Conservation (phyloP, 2,888 invertebrate species). For the Chaetoderma sp. region DNA sequence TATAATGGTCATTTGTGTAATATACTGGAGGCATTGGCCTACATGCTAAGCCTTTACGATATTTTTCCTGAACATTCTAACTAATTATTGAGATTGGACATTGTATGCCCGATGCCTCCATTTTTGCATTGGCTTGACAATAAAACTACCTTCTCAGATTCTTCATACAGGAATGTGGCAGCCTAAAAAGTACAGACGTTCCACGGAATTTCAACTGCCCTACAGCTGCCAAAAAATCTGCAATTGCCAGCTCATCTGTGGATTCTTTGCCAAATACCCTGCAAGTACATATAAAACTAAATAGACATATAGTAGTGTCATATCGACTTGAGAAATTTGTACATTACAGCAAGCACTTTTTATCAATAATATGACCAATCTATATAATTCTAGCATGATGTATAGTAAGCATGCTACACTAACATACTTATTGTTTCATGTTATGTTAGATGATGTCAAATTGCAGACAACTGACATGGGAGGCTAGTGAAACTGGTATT, state of each 20-base stretch:
- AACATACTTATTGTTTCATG: too few relatives aligned
- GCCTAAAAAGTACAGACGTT: constrained; percentile 77
- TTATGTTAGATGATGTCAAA: too few relatives aligned
- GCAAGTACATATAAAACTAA: constrained; percentile 12
- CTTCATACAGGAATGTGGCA: constrained; percentile 70
- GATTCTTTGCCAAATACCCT: constrained; percentile 68
- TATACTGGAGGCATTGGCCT: too few relatives aligned
- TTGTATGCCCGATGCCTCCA: too few relatives aligned
- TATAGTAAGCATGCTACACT: too few relatives aligned
- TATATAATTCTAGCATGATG: not conserved
- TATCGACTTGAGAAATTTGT: not conserved
- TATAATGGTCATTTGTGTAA: too few relatives aligned
- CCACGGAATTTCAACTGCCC: constrained; percentile 78
- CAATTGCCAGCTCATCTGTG: constrained; percentile 61
- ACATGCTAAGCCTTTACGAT: too few relatives aligned
- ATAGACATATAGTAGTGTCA: constrained; percentile 9
- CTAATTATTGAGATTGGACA: too few relatives aligned
- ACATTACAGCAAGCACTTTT: not conserved
- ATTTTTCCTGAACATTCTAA: too few relatives aligned
- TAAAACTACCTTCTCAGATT: constrained; percentile 1
- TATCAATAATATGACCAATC: not conserved
- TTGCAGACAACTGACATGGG: too few relatives aligned
- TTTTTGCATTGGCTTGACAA: too few relatives aligned
- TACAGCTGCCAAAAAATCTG: constrained; percentile 76
- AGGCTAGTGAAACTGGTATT: too few relatives aligned